Percentiles rank a stretch among this genome's conserved stretches.
These are phyloP conservation scores for Eurosta solidaginis DNA, from an alignment of 1,140 invertebrate genomes.

Conservation along the genomic window DNA sequence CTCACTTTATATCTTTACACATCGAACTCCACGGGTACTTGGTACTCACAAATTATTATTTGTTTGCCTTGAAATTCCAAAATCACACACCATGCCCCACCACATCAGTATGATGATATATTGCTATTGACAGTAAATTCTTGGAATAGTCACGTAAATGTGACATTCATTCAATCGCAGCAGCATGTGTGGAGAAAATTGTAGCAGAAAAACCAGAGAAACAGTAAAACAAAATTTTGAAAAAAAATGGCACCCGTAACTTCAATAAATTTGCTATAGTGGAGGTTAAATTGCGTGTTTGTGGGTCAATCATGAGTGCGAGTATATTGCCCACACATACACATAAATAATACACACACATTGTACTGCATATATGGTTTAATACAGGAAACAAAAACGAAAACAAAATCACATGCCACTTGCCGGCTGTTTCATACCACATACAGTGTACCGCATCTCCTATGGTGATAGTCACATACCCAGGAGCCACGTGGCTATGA, in stretches of 20 bases:
- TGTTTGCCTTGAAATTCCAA: too few relatives aligned
- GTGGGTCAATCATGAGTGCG: slow-evolving; percentile 13
- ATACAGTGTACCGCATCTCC: too few relatives aligned
- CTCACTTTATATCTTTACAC: too few relatives aligned
- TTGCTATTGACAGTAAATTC: background rate
- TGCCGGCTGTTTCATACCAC: background rate
- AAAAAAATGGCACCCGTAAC: background rate
- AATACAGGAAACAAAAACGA: background rate
- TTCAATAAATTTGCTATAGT: slow-evolving; percentile 16
- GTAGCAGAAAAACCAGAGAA: background rate
- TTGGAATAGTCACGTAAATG: background rate
- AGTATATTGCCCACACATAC: background rate
- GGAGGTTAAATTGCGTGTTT: background rate
- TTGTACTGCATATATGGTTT: background rate
- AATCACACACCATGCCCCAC: too few relatives aligned
- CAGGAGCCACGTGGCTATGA: background rate
- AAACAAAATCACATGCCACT: background rate
- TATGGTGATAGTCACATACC: too few relatives aligned
- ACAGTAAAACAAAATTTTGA: background rate
- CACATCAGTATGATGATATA: too few relatives aligned
- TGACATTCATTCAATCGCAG: background rate
- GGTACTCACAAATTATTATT: too few relatives aligned
- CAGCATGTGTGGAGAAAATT: background rate
- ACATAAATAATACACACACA: background rate
- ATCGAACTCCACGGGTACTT: too few relatives aligned